These are phyloP conservation scores for Zosterops lateralis DNA, from an alignment of 2,113 vertebrate species.

Conservation along the genomic window DNA sequence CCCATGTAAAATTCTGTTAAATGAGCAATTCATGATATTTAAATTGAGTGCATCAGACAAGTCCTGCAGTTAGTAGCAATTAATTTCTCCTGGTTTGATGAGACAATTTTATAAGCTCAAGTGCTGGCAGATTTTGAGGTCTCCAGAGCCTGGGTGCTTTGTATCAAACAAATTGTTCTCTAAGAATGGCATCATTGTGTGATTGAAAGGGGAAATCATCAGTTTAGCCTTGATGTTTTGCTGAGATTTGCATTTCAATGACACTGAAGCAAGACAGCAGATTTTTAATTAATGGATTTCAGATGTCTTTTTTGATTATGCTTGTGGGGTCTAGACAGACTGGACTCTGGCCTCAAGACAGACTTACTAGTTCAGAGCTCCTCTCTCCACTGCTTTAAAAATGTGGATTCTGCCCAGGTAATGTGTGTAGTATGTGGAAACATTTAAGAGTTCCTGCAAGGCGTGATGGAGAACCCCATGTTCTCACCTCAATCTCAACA, in stretches of 20 bases:
- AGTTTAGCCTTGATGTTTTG: neutral
- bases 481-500: neutral
- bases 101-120: neutral
- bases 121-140: neutral
- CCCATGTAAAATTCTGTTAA: neutral
- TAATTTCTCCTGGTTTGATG: neutral
- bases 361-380: neutral
- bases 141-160: neutral
- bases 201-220: neutral
- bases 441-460: neutral
- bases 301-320: neutral
- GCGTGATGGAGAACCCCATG: neutral
- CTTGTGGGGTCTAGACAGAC: too few species aligned
- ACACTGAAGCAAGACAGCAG: neutral
- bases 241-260: constrained; percentile 4
- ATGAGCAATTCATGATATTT: neutral
- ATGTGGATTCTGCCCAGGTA: neutral
- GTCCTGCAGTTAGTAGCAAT: neutral
- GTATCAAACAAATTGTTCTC: neutral
- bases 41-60: neutral
- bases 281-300: neutral
- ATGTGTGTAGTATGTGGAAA: neutral
- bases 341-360: neutral
- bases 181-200: neutral
- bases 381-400: neutral